Conservation (phyloP, 1,140 invertebrate genomes). For the Brachionus manjavacas region DNA sequence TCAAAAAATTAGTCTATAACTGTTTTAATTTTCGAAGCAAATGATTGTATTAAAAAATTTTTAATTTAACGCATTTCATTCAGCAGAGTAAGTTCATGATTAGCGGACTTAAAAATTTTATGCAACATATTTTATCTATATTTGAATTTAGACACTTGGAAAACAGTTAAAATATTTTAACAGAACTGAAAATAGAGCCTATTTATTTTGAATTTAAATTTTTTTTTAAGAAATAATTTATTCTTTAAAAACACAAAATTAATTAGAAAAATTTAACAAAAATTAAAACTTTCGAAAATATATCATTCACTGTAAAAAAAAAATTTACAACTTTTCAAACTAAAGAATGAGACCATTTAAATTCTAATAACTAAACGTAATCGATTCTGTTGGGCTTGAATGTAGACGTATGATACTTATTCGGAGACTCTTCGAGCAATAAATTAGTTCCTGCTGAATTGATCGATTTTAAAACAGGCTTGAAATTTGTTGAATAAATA, state of each 20-base stretch:
- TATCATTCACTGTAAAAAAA: conserved; percentile 27
- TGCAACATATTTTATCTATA: no score
- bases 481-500: conserved; percentile 15
- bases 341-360: neutral
- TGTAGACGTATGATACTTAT: neutral
- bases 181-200: no score
- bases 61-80: no score
- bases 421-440: neutral
- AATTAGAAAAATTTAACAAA: neutral
- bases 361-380: conserved; percentile 7
- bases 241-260: neutral
- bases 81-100: no score
- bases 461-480: neutral
- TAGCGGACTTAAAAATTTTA: no score
- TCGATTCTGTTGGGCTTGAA: neutral
- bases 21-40: no score
- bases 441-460: neutral
- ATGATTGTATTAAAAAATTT: no score
- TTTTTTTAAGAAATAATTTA: neutral
- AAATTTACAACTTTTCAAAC: neutral
- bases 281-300: neutral
- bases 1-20: no score
- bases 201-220: no score
- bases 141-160: no score
- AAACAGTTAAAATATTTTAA: no score